Evolutionary conservation across 53 echinoderm and acorn worm species (phyloP).

Genomic region (Glandiceps talaboti): DNA sequence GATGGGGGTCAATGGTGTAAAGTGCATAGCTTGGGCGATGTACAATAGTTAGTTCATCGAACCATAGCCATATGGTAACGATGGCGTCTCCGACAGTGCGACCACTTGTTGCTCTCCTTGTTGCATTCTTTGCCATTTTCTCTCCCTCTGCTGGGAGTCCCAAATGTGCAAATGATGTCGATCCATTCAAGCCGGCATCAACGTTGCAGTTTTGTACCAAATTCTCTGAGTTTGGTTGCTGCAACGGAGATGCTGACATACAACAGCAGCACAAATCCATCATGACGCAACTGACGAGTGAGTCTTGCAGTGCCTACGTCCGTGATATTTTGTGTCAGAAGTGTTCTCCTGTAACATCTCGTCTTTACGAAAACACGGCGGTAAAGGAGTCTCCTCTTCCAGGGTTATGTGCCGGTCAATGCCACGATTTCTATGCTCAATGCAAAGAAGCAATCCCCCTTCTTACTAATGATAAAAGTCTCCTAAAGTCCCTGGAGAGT

Average conservation of each 20-base stretch:
- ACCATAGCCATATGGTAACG: no score
- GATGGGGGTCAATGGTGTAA: no score
- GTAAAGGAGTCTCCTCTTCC: slow-evolving; percentile 39
- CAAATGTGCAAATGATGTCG: neutral
- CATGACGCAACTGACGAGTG: slow-evolving; percentile 7
- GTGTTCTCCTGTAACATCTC: slow-evolving; percentile 87
- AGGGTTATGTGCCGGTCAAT: slow-evolving; percentile 63
- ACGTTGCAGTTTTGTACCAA: slow-evolving; percentile 30
- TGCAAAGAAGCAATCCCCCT: slow-evolving; percentile 50
- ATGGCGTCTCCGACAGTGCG: no score
- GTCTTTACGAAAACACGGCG: slow-evolving; percentile 51
- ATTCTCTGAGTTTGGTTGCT: slow-evolving; percentile 65
- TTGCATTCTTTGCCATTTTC: no score
- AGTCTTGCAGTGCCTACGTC: slow-evolving; percentile 43
- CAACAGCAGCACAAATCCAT: neutral
- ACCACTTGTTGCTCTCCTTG: no score
- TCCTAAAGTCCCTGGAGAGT: slow-evolving; percentile 20
- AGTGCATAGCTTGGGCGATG: no score
- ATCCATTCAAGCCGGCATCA: neutral
- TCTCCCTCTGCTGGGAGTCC: neutral
- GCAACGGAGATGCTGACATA: slow-evolving; percentile 33
- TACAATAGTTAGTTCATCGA: no score
- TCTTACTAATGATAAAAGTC: slow-evolving; percentile 32
- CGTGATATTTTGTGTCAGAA: slow-evolving; percentile 80
- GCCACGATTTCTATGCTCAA: slow-evolving; percentile 44